phyloP scores from a whole-genome alignment of 2,888 invertebrate genomes.

The Tuberolachnus salignus region DNA sequence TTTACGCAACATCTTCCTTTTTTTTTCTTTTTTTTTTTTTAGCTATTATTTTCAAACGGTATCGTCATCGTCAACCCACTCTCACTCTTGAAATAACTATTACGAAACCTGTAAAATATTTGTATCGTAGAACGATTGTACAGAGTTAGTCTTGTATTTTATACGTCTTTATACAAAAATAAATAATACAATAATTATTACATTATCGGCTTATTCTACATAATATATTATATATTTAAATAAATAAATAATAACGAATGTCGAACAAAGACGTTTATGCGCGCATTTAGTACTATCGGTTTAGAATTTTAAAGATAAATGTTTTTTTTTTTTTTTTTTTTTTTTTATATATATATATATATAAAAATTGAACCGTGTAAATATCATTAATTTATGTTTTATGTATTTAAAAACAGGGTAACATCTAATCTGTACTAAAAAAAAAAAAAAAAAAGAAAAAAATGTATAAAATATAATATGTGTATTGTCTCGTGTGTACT shows the following conservation, averaged over 20 bases:
- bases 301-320: constrained; percentile 10
- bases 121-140: constrained; percentile 4
- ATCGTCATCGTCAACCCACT: background rate
- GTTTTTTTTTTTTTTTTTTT: too few species aligned
- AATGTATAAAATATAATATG: too few species aligned
- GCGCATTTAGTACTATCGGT: background rate
- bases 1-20: too few species aligned
- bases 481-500: too few species aligned
- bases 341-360: too few species aligned
- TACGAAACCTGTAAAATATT: background rate
- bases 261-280: background rate
- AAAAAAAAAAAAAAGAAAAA: background rate
- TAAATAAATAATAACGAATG: constrained; percentile 19
- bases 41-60: too few species aligned
- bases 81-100: too few species aligned
- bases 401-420: constrained; percentile 50
- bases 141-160: background rate
- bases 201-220: constrained; percentile 13
- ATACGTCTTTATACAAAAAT: constrained; percentile 18
- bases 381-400: background rate
- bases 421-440: constrained; percentile 51
- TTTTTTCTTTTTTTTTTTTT: too few species aligned
- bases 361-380: constrained; percentile 7
- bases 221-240: constrained; percentile 6
- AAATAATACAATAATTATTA: background rate